Conservation (phyloP, 2,888 invertebrate genomes). For the Ypsolopha sequella region DNA sequence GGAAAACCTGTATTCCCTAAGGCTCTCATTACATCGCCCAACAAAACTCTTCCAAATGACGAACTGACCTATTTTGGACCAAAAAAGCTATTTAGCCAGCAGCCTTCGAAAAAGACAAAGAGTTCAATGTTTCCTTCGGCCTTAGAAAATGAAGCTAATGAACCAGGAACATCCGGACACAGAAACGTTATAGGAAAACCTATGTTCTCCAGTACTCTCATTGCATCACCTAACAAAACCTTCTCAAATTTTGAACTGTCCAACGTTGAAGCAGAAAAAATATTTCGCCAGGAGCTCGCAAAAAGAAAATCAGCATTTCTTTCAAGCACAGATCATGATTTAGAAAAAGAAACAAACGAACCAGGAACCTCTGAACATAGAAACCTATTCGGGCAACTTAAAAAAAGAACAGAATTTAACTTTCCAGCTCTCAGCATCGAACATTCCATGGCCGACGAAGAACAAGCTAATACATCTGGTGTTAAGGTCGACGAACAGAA, state of each 20-base stretch:
- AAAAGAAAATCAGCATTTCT: too few species aligned
- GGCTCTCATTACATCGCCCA: slow-evolving; percentile 35
- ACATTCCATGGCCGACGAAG: neutral
- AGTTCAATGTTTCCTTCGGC: too few species aligned
- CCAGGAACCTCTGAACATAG: slow-evolving; percentile 38
- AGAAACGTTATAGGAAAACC: neutral
- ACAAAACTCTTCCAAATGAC: slow-evolving; percentile 35
- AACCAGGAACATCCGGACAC: neutral
- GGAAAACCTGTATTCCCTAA: slow-evolving; percentile 27
- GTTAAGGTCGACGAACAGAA: slow-evolving; percentile 4
- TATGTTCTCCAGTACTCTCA: slow-evolving; percentile 36
- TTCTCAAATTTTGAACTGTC: slow-evolving; percentile 19
- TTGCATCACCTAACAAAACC: slow-evolving; percentile 36
- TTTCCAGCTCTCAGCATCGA: neutral
- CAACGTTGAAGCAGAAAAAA: neutral
- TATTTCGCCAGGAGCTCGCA: neutral
- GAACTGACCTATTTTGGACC: neutral
- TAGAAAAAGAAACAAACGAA: slow-evolving; percentile 12
- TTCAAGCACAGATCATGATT: too few species aligned
- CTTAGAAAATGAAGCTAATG: too few species aligned
- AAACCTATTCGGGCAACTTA: slow-evolving; percentile 20
- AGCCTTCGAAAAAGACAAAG: too few species aligned
- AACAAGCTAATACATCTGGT: neutral
- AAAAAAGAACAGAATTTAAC: neutral
- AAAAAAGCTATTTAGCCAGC: neutral